phyloP scores from a whole-genome alignment of 2,797 vertebrate species.

The Myoxocephalus aenaeus region DNA sequence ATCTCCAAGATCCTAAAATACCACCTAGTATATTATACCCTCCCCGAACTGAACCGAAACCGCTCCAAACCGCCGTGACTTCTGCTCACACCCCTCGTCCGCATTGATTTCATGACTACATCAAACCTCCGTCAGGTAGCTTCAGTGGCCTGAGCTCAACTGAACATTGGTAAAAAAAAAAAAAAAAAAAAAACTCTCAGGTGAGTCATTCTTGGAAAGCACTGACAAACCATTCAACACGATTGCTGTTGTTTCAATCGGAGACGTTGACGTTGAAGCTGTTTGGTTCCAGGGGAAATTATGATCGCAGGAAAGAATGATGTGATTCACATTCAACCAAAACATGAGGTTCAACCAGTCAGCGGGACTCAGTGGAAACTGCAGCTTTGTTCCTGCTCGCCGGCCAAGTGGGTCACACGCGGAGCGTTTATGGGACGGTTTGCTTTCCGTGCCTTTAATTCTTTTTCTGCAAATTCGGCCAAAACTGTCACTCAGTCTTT shows the following conservation, averaged over 20 bases:
- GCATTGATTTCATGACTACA: no score
- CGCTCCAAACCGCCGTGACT: no score
- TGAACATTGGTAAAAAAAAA: background rate
- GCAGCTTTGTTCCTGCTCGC: constrained; percentile 18
- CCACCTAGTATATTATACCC: no score
- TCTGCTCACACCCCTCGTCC: no score
- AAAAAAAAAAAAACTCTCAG: background rate
- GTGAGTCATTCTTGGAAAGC: background rate
- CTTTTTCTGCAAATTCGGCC: background rate
- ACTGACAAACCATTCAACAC: background rate
- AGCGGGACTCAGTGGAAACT: constrained; percentile 32
- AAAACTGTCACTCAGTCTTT: background rate
- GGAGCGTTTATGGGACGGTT: background rate
- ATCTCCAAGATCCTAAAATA: no score
- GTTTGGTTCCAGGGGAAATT: constrained; percentile 6
- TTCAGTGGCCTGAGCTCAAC: background rate
- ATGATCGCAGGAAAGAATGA: constrained; percentile 29
- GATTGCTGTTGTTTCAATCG: background rate
- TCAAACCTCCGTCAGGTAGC: background rate
- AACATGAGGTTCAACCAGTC: constrained; percentile 10
- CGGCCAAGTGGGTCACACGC: constrained; percentile 43
- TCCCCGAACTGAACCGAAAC: no score
- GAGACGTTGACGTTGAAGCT: background rate
- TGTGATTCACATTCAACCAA: background rate
- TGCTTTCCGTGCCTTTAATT: background rate